Conservation (phyloP, 2,888 invertebrate species). For the Argyra leucocephala region DNA sequence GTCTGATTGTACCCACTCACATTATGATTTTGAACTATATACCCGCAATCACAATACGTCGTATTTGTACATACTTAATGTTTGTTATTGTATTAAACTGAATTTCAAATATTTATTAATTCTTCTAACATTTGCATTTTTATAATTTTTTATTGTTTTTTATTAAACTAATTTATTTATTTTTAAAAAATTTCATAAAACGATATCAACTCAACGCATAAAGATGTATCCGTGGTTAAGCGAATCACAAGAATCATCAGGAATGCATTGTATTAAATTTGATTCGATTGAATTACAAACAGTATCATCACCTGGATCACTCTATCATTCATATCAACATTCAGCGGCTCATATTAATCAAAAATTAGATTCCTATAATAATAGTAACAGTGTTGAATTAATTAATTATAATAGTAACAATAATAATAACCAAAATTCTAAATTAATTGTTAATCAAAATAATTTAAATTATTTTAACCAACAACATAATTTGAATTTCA, state of each 20-base stretch:
- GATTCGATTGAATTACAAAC: not conserved
- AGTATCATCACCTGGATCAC: not conserved
- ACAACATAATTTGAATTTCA: not conserved
- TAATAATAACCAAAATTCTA: not conserved
- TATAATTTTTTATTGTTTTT: too few species aligned
- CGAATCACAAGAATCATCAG: not conserved
- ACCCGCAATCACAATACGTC: too few species aligned
- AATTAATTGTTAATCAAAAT: not conserved
- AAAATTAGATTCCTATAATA: not conserved
- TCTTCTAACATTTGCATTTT: too few species aligned
- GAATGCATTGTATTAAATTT: not conserved
- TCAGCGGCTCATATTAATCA: not conserved
- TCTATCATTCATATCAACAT: not conserved
- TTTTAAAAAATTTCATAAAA: too few species aligned
- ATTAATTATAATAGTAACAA: not conserved
- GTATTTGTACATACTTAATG: too few species aligned
- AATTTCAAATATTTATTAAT: too few species aligned
- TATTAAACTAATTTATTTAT: too few species aligned
- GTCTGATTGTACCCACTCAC: too few species aligned
- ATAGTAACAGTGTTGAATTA: too few species aligned
- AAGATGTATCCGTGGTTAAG: constrained; percentile 3
- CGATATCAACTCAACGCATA: not conserved
- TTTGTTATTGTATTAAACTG: too few species aligned
- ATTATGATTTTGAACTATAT: too few species aligned
- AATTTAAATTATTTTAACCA: not conserved